phyloP scores from a whole-genome alignment of 2,113 vertebrate genomes.

The Pogona vitticeps region DNA sequence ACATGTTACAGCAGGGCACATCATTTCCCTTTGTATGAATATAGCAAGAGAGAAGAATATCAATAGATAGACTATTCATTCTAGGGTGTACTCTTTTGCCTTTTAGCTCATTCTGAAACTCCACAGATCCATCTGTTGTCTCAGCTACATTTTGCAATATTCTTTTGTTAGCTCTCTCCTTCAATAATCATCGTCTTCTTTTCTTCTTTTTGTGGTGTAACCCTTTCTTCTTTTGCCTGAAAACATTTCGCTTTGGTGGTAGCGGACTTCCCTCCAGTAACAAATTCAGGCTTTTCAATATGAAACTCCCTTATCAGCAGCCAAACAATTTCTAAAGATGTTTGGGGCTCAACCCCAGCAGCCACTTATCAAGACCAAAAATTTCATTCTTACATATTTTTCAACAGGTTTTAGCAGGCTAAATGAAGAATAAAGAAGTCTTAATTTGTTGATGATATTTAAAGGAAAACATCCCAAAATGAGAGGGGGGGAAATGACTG shows the following conservation, averaged over 20 bases:
- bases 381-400: background rate
- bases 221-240: background rate
- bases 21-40: background rate
- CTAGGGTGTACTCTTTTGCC: background rate
- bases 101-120: background rate
- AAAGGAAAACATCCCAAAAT: background rate
- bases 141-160: background rate
- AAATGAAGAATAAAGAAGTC: background rate
- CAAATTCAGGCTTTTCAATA: background rate
- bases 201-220: background rate
- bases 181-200: background rate
- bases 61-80: background rate
- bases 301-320: background rate
- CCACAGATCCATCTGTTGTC: accelerated
- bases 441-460: background rate
- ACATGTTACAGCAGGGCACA: background rate
- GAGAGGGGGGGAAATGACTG: too few species aligned
- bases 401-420: background rate
- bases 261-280: background rate
- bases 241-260: background rate
- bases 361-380: background rate
- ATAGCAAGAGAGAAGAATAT: background rate
- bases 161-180: background rate
- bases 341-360: background rate
- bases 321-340: constrained; percentile 5